Evolutionary conservation across 1,140 invertebrate species (phyloP).

Genomic region (Drosophila sucinea): DNA sequence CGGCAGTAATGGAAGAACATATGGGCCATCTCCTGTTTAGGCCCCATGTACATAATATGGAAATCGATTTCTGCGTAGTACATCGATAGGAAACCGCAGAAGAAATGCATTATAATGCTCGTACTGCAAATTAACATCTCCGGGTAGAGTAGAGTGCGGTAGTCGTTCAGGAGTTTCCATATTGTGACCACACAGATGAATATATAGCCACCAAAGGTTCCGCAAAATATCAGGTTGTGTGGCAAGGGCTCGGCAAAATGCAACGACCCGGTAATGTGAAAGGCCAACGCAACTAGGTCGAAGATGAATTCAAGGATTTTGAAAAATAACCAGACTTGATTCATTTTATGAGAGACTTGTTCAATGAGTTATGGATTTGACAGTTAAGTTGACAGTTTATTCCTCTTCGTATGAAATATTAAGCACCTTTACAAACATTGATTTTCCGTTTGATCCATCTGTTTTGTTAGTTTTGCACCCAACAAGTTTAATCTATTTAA

Average conservation of each 20-base stretch:
- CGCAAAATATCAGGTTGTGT: conserved; percentile 35
- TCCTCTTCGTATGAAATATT: too few species aligned
- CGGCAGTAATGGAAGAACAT: conserved; percentile 25
- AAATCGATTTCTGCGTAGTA: conserved; percentile 36
- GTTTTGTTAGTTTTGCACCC: too few species aligned
- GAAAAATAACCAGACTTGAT: conserved; percentile 43
- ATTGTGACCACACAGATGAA: not conserved
- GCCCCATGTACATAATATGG: conserved; percentile 39
- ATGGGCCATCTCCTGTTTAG: conserved; percentile 20
- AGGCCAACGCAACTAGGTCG: not conserved
- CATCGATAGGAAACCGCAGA: conserved; percentile 21
- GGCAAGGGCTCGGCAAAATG: conserved; percentile 19
- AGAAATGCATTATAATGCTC: conserved; percentile 17
- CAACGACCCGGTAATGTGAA: conserved; percentile 16
- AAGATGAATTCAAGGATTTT: conserved; percentile 4
- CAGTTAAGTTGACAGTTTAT: not conserved
- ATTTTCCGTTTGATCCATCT: too few species aligned
- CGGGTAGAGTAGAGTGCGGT: conserved; percentile 15
- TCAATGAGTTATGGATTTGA: not conserved
- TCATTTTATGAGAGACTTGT: conserved; percentile 14
- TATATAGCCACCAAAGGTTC: conserved; percentile 27
- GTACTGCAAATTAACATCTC: not conserved
- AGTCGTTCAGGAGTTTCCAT: not conserved
- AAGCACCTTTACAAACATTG: too few species aligned
- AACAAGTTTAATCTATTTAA: too few species aligned